A percentile compares a stretch with the other conserved stretches of the same genome.
Evolutionary conservation across 2,888 invertebrate genomes (phyloP).

Genomic region (Campaea margaritaria): DNA sequence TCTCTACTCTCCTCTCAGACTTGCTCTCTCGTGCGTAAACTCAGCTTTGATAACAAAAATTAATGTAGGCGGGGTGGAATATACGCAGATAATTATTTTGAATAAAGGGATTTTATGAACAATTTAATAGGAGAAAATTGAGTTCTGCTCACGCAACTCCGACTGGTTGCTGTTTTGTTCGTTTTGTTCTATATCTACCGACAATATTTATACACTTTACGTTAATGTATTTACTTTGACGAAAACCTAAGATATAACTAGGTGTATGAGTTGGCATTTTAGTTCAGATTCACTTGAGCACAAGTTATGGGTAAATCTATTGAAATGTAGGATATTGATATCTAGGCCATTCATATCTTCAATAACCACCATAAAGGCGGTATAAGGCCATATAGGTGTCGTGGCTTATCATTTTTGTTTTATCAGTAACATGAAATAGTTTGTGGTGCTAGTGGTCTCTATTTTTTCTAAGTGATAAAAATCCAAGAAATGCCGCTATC

Average conservation of each 20-base stretch:
- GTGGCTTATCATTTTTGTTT: too few relatives aligned
- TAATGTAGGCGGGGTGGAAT: constrained; percentile 38
- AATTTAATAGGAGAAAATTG: constrained; percentile 30
- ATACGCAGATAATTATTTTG: constrained; percentile 33
- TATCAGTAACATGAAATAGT: too few relatives aligned
- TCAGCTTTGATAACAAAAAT: constrained; percentile 38
- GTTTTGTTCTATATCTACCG: too few relatives aligned
- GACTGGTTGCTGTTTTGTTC: too few relatives aligned
- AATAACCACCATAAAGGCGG: too few relatives aligned
- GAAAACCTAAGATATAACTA: constrained; percentile 3
- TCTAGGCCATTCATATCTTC: too few relatives aligned
- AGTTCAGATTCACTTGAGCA: neutral
- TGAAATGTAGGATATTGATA: too few relatives aligned
- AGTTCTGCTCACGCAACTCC: constrained; percentile 27
- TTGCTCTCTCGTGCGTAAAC: constrained; percentile 32
- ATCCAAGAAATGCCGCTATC: neutral
- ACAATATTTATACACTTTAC: too few relatives aligned
- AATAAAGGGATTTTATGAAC: constrained; percentile 37
- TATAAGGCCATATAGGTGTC: too few relatives aligned
- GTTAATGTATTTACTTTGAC: constrained; percentile 14
- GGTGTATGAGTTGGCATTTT: constrained; percentile 11
- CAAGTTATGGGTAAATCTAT: too few relatives aligned
- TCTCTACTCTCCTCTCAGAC: constrained; percentile 15
- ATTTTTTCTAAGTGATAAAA: neutral
- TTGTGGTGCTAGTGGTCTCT: too few relatives aligned